Percentiles rank a stretch among this genome's conserved stretches.
These are phyloP conservation scores for Lochmaea capreae DNA, from an alignment of 2,888 invertebrate genomes.

Conservation along the genomic window DNA sequence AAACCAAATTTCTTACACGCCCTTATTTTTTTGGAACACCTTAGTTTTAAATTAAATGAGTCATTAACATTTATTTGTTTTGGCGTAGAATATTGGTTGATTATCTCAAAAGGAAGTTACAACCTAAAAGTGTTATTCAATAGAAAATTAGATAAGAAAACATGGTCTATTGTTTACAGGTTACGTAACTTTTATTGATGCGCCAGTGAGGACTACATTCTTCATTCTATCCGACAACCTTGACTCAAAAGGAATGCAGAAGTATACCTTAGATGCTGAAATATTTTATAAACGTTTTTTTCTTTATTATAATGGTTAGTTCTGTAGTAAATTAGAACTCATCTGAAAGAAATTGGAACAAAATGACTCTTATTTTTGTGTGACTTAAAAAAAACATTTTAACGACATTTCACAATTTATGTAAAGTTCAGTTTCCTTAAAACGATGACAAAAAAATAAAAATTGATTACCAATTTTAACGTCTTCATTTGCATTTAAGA, in stretches of 20 bases:
- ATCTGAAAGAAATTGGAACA: neutral
- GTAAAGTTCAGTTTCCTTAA: constrained; percentile 2
- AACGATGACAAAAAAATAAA: neutral
- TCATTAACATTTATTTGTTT: no score
- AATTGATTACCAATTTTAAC: neutral
- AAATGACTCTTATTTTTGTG: neutral
- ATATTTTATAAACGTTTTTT: neutral
- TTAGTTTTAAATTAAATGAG: no score
- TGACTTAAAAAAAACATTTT: neutral
- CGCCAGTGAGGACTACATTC: neutral
- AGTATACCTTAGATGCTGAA: neutral
- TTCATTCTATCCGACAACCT: constrained; percentile 12
- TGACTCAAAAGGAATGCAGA: constrained; percentile 19
- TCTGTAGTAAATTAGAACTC: neutral
- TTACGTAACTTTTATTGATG: constrained; percentile 16
- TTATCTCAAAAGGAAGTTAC: neutral
- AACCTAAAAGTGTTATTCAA: neutral
- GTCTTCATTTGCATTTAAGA: constrained; percentile 2
- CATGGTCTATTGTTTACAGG: neutral
- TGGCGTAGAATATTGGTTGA: neutral
- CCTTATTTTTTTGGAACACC: no score
- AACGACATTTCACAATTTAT: neutral
- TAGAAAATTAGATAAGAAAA: constrained; percentile 11
- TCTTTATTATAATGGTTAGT: neutral
- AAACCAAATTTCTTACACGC: no score